Base-by-base conservation (phyloP, 2,888 invertebrate genomes). In the Seira musarum region DNA sequence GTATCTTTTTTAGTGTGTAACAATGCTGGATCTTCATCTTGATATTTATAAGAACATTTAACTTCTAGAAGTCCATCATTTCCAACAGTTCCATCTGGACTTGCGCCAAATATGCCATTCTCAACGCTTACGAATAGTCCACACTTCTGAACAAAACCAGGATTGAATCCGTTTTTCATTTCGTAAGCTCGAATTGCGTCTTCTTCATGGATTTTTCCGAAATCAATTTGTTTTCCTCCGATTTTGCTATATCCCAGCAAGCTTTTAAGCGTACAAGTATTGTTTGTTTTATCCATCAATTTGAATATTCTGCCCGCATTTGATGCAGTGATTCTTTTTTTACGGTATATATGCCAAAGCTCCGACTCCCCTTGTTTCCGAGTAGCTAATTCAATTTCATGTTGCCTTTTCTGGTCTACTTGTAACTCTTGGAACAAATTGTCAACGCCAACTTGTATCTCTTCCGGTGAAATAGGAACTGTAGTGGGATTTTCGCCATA, bases 61-160 rank as follows among this genome's bases (percentile, higher is more conserved):
- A 76, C 35, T 21, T 76, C 76, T 1, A 76, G 0, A 0, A 76
- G 1, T 0, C 76, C 76, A 17, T 76, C 57, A 1, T 10, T 24
- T 13, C 64, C 76, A n/a, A 76, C 13, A 2, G 21, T n/a, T 1
- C 69, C 76, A 15, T 76, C 76, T 0, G 76, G 64, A n/a, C 24
- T 24, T 3, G 69, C 76, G 2, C 10, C 76, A 0, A 69, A 49
- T 10, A 57, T 21, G 0, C 70, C 77, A 17, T 70, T 22, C 5
- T 65, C 35, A 17, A 19, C 0, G 2, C 19, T 25, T 2, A 75
- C 49, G 1, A 75, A 60, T 13, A 75, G 17, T 15, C 75, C 75
- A 40, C 10, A 6, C 17, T 6, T 49, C 3, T 1, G 15, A 0
- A 74, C 74, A 22, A 3, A 3, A 1, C 57, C 35, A 1, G 19